Base-by-base conservation (phyloP, 92 coral and sea anemone genomes). In the Siderastrea radians region DNA sequence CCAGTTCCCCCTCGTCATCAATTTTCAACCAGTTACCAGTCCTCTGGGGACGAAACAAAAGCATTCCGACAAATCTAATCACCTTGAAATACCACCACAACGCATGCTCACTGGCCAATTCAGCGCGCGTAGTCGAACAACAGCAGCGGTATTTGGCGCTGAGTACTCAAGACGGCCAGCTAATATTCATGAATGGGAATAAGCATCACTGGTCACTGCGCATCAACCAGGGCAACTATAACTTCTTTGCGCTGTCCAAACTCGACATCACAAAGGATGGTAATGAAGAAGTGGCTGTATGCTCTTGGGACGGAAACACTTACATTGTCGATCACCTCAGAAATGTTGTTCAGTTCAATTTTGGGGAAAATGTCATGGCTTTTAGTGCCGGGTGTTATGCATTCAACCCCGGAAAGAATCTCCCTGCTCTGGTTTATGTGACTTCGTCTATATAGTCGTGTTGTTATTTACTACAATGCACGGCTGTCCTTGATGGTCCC, bases 271-370 rank as follows among this genome's bases (percentile, higher is more conserved):
- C 97, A 0, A 81, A 90, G 38, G 96, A 95, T 52, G 98, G 99
- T 0, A 89, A 91, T 50, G 99, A 97, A 43, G 97, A 97, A 47
- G 82, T 95, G 1, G 95, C 93, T 2, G 79, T 91, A 13, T 97
- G 99, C 80, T 88, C 96, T 0, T 97, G 95, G 90, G 96, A 95
- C 80, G 99, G 99, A 38, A 75, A 88, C 59, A 97, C 99, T 7
- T 92, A 92, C 58, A 91, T 97, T 6, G 91, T 94, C 17, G 99
- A 97, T 64, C 90, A 84, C 17, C 94, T 91, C 5, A 91, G 88
- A 89, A 97, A 97, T 78, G 90, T 95, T 6, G 97, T 97, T 9
- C 92, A 87, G 88, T 97, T 97, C 67, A 87, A 92, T 63, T 92
- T 97, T 79, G 92, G 92, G 9, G 98, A 95, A 78, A 92, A 90